Evolutionary conservation across 2,113 vertebrate species (phyloP).

Genomic region (Gasterosteus nipponicus): DNA sequence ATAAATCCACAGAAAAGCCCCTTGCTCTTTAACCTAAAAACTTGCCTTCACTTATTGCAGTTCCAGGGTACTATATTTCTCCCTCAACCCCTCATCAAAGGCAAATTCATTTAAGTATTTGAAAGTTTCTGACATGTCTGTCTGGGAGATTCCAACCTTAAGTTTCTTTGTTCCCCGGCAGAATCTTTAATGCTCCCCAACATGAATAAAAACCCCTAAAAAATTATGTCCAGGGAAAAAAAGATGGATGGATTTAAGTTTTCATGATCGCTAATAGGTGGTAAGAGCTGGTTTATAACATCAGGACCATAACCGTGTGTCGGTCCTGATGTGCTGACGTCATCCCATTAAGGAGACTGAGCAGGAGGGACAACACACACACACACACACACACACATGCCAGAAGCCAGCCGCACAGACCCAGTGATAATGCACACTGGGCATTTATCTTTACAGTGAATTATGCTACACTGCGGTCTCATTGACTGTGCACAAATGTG

Average conservation of each 20-base stretch:
- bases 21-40: slow-evolving; percentile 17
- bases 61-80: slow-evolving; percentile 34
- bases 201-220: not conserved
- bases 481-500: slow-evolving; percentile 63
- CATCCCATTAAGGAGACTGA: slow-evolving; percentile 24
- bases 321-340: slow-evolving; percentile 42
- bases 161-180: slow-evolving; percentile 25
- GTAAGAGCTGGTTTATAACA: slow-evolving; percentile 9
- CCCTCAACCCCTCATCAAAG: slow-evolving; percentile 53
- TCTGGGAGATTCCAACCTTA: slow-evolving; percentile 35
- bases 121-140: slow-evolving; percentile 37
- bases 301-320: slow-evolving; percentile 16
- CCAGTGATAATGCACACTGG: slow-evolving; percentile 66
- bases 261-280: slow-evolving; percentile 11
- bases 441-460: slow-evolving; percentile 75
- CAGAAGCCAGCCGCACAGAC: slow-evolving; percentile 8
- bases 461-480: slow-evolving; percentile 63
- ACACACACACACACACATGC: slow-evolving; percentile 33
- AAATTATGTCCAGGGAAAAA: not conserved
- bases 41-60: slow-evolving; percentile 33
- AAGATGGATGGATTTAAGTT: not conserved
- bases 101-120: slow-evolving; percentile 45
- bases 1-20: slow-evolving; percentile 9
- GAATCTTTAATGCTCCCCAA: not conserved
- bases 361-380: slow-evolving; percentile 9